A percentile compares a stretch with the other conserved stretches of the same genome.
Evolutionary conservation across 2,113 vertebrate genomes (phyloP).

Genomic region (Pedionomus torquatus): DNA sequence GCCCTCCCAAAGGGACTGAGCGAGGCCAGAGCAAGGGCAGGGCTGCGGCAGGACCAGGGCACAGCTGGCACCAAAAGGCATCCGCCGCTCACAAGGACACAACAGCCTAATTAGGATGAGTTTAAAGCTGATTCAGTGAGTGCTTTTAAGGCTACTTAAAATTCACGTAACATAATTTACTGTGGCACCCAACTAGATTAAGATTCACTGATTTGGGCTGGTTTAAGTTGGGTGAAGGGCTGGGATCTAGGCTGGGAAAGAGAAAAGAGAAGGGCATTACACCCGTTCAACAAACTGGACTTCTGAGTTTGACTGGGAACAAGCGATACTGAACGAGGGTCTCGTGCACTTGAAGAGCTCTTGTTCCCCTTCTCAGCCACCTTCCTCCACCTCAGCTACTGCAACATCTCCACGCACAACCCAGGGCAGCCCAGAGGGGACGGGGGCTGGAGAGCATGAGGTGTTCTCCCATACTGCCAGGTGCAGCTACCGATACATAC

Average conservation of each 20-base stretch:
- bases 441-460: not conserved
- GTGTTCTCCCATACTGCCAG: not conserved
- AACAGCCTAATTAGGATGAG: not conserved
- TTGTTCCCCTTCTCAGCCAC: not conserved
- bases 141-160: not conserved
- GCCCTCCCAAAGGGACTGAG: not conserved
- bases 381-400: not conserved
- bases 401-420: not conserved
- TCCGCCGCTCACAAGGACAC: not conserved
- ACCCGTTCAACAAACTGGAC: not conserved
- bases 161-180: not conserved
- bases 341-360: not conserved
- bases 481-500: not conserved
- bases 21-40: not conserved
- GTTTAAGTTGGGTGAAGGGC: not conserved
- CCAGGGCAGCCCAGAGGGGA: not conserved
- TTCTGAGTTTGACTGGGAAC: not conserved
- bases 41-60: not conserved
- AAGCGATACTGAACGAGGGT: not conserved
- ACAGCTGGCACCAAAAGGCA: not conserved
- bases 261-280: not conserved
- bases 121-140: not conserved
- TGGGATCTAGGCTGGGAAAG: not conserved
- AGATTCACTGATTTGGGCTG: not conserved
- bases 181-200: not conserved